Evolutionary conservation across 2,113 vertebrate genomes (phyloP), one percentile per base, ranked within the genome.

Genomic region (Synchiropus splendidus): DNA sequence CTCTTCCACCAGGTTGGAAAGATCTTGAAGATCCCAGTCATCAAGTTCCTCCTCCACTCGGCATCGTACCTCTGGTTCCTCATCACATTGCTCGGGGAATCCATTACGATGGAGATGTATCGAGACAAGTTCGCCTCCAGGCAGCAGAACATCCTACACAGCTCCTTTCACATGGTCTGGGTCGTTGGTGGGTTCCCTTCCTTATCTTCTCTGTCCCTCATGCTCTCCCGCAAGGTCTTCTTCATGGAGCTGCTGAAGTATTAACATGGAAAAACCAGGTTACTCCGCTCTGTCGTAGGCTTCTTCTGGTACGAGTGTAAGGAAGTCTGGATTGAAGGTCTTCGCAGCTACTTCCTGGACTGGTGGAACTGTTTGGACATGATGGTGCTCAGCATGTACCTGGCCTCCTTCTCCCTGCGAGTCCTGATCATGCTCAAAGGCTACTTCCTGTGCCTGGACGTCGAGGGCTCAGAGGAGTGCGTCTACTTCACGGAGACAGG

Each of bases 231-330:
- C 21, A 27, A 27, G 21, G 21, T 27, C 4, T 27, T 27, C 8
- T 27, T 8, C 21, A 27, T 27, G n/a, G n/a, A n/a, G n/a, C n/a
- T n/a, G n/a, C n/a, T n/a, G n/a, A n/a, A n/a, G n/a, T n/a, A n/a
- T n/a, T n/a, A n/a, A n/a, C n/a, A n/a, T n/a, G n/a, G n/a, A n/a
- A n/a, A n/a, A n/a, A n/a, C n/a, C n/a, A n/a, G n/a, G n/a, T n/a
- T n/a, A n/a, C n/a, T n/a, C 4, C 21, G 30, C 10, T 13, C 0
- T 39, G 5, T 10, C 40, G 11, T 36, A 94, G 91, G 91, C 5
- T 94, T 93, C 70, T 88, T 93, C 53, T 93, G 91, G 91, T 90
- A 86, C 2, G 90, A 93, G 67, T 92, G 90, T 60, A 93, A 93
- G 59, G 91, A 94, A 53, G 87, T 93, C 21, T 94, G 91, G 89